These are phyloP conservation scores for Piprites chloris DNA, from an alignment of 2,113 vertebrate genomes.

Conservation along the genomic window DNA sequence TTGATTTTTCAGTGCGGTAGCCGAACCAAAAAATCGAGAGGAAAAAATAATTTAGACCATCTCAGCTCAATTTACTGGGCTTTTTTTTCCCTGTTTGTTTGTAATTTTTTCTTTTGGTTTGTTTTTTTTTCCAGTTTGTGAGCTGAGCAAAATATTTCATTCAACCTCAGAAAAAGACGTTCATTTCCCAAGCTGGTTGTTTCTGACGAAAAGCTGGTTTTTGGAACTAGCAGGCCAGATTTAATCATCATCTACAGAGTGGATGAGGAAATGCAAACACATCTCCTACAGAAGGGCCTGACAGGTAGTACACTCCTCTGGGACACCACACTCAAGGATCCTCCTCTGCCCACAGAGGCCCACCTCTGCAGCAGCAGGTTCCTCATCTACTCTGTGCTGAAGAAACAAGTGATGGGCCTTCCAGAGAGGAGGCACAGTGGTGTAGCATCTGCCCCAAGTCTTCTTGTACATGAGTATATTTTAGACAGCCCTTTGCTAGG, in stretches of 20 bases:
- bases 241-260: background rate
- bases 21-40: constrained; percentile 5
- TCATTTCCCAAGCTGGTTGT: background rate
- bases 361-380: background rate
- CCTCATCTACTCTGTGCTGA: background rate
- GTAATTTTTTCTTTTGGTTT: background rate
- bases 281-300: background rate
- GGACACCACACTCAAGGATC: background rate
- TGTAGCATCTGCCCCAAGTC: fast-evolving
- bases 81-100: too few relatives aligned
- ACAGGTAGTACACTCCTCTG: background rate
- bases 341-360: background rate
- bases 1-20: constrained; percentile 22
- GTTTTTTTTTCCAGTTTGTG: background rate
- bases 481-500: background rate
- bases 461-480: background rate
- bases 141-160: background rate
- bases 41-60: background rate
- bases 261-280: background rate
- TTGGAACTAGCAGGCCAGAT: background rate
- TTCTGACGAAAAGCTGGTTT: background rate
- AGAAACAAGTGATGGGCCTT: background rate
- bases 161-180: background rate
- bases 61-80: background rate
- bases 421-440: background rate